Percentiles rank a stretch among this genome's conserved stretches.
Conservation (phyloP, 1,140 invertebrate species). For the Augochlora pura region DNA sequence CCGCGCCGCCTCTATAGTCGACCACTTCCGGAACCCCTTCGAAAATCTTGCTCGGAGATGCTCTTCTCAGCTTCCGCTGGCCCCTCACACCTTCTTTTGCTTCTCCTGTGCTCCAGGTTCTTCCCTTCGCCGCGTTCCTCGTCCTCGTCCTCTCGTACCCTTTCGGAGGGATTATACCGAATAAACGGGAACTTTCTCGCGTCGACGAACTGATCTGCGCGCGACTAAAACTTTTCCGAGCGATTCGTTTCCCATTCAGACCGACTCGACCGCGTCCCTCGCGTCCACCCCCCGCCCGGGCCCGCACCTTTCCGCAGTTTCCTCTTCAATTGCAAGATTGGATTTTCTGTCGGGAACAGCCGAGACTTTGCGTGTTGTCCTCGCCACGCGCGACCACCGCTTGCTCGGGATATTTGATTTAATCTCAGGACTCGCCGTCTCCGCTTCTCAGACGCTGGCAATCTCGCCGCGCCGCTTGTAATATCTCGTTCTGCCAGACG, state of each 20-base stretch:
- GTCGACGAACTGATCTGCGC: conserved; percentile 33
- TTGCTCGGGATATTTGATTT: conserved; percentile 38
- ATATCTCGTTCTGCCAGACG: too few species aligned
- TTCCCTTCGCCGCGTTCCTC: too few species aligned
- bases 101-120: neutral
- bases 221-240: conserved; percentile 61
- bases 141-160: neutral
- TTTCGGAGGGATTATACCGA: conserved; percentile 44
- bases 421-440: conserved; percentile 46
- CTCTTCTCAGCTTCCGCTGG: too few species aligned
- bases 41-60: conserved; percentile 26
- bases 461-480: too few species aligned
- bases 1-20: too few species aligned
- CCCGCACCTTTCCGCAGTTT: neutral
- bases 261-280: neutral
- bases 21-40: neutral
- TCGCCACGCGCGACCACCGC: neutral
- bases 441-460: conserved; percentile 3
- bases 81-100: neutral
- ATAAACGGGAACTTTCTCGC: conserved; percentile 56
- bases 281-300: too few species aligned
- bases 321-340: conserved; percentile 53
- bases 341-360: conserved; percentile 41
- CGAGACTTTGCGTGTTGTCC: neutral
- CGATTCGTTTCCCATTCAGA: conserved; percentile 65